Evolutionary conservation across 2,888 invertebrate genomes (phyloP).

Genomic region (Amblyteles armatorius): DNA sequence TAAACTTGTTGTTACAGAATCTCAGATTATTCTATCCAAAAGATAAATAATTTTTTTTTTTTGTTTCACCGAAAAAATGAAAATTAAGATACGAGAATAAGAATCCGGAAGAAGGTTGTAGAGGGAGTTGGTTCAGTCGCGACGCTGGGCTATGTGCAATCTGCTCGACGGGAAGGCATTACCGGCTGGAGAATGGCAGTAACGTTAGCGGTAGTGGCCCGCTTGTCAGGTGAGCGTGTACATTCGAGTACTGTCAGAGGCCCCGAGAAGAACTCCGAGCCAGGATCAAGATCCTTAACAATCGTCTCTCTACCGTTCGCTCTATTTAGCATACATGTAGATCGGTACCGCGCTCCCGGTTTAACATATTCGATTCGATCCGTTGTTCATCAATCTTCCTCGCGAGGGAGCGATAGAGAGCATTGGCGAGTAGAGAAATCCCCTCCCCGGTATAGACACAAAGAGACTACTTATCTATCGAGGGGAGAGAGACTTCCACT

Average conservation of each 20-base stretch:
- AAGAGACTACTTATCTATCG: slow-evolving; percentile 34
- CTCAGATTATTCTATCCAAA: not conserved
- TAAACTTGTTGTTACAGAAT: not conserved
- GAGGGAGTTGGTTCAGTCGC: not conserved
- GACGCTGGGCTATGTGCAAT: slow-evolving; percentile 31
- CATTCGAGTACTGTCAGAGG: slow-evolving; percentile 41
- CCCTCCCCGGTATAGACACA: slow-evolving; percentile 35
- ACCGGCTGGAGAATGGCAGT: slow-evolving; percentile 30
- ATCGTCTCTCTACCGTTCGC: slow-evolving; percentile 71
- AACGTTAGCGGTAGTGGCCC: slow-evolving; percentile 32
- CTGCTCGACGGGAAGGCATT: slow-evolving; percentile 40
- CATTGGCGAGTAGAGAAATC: slow-evolving; percentile 60
- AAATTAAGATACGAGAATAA: not conserved
- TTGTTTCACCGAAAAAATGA: not conserved
- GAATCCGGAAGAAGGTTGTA: not conserved
- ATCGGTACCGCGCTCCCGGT: slow-evolving; percentile 67
- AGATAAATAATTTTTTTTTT: too few relatives aligned
- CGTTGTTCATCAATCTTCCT: slow-evolving; percentile 71
- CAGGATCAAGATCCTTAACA: slow-evolving; percentile 74
- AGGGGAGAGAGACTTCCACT: slow-evolving; percentile 21
- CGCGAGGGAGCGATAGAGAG: slow-evolving; percentile 15
- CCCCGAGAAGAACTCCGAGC: slow-evolving; percentile 47
- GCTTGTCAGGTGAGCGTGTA: slow-evolving; percentile 44
- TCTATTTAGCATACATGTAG: slow-evolving; percentile 77
- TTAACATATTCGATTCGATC: slow-evolving; percentile 74